Percentiles rank a stretch among this genome's conserved stretches.
These are phyloP conservation scores for Folsomia manolachei DNA, from an alignment of 2,888 invertebrate species.

Conservation along the genomic window DNA sequence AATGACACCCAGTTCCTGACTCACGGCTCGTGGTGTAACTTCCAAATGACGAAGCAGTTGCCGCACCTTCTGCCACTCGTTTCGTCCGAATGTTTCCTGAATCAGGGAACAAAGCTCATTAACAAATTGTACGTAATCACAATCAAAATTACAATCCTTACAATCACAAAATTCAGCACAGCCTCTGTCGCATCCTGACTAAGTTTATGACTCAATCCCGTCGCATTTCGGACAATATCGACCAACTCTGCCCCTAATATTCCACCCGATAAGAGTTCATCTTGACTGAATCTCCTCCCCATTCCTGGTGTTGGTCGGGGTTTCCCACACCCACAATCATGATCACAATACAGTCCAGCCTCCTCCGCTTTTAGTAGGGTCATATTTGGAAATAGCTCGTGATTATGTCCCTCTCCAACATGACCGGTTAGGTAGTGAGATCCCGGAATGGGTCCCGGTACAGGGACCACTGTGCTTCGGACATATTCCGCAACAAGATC, in stretches of 20 bases:
- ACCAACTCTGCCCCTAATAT: constrained; percentile 47
- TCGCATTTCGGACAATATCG: constrained; percentile 68
- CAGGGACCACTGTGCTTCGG: background rate
- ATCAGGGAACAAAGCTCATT: constrained; percentile 11
- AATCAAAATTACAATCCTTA: constrained; percentile 16
- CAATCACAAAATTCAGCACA: constrained; percentile 59
- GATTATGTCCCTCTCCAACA: background rate
- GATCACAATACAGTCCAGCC: background rate
- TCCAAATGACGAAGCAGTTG: constrained; percentile 40
- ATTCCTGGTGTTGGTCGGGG: constrained; percentile 21
- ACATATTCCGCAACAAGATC: background rate
- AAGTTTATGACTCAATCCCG: constrained; percentile 80
- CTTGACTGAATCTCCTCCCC: constrained; percentile 32
- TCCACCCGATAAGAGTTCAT: constrained; percentile 19
- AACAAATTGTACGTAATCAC: no score
- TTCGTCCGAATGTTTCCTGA: constrained; percentile 25
- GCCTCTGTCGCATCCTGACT: constrained; percentile 80
- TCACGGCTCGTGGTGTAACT: constrained; percentile 41
- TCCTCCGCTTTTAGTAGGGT: background rate
- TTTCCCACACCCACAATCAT: background rate
- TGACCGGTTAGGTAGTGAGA: background rate
- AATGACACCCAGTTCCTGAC: constrained; percentile 42
- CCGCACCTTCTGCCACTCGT: constrained; percentile 17
- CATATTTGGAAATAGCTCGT: background rate
- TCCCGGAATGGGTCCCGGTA: background rate